Evolutionary conservation across 2,888 invertebrate genomes (phyloP).

Genomic region (Rotaria sp.): DNA sequence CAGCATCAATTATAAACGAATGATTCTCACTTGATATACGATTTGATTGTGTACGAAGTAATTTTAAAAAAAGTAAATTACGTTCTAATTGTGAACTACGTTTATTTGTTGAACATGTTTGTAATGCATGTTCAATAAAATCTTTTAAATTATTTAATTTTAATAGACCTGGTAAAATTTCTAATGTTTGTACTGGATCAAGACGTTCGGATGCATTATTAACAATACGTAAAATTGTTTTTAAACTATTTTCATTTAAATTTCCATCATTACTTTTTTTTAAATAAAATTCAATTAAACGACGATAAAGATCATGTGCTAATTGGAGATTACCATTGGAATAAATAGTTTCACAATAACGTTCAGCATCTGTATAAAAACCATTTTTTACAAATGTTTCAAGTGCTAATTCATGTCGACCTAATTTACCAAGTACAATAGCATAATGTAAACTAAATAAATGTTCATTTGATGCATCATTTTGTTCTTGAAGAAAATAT

Average conservation of each 20-base stretch:
- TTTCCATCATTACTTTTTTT: background rate
- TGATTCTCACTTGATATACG: background rate
- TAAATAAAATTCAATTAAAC: background rate
- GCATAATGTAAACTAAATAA: slow-evolving; percentile 20
- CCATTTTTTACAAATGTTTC: slow-evolving; percentile 21
- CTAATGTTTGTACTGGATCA: background rate
- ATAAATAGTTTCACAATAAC: slow-evolving; percentile 19
- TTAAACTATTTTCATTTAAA: background rate
- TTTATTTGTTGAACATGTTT: slow-evolving; percentile 15
- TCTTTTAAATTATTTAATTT: background rate
- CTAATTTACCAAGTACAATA: slow-evolving; percentile 10
- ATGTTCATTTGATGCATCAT: background rate
- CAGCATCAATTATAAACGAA: background rate
- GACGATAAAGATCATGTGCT: background rate
- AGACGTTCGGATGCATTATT: slow-evolving; percentile 22
- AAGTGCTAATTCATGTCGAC: background rate
- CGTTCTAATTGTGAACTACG: slow-evolving; percentile 5
- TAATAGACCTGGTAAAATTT: background rate
- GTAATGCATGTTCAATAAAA: slow-evolving; percentile 8
- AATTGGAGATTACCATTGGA: background rate
- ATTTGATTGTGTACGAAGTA: background rate
- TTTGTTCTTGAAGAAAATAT: background rate
- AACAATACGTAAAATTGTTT: slow-evolving; percentile 24
- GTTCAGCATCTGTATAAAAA: background rate
- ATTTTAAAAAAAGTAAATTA: slow-evolving; percentile 2